phyloP scores from a whole-genome alignment of 2,797 vertebrate species.

The Mormyrops attenuatus region DNA sequence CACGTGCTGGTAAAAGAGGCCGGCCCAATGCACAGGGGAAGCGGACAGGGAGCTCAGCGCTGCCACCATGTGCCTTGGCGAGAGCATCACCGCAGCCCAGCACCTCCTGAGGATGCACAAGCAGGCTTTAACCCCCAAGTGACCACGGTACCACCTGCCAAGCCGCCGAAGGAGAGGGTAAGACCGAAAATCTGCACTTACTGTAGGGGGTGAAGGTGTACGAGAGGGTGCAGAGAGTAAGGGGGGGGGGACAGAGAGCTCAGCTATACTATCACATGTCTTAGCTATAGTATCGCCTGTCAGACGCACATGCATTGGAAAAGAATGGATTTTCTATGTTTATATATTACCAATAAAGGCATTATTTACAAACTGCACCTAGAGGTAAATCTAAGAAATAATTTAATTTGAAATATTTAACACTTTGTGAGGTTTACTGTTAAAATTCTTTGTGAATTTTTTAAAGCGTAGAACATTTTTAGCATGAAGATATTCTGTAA shows the following conservation, averaged over 20 bases:
- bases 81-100: neutral
- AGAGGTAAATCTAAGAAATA: neutral
- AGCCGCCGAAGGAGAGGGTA: neutral
- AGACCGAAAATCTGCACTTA: neutral
- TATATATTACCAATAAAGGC: neutral
- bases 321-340: neutral
- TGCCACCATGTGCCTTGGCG: neutral
- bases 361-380: neutral
- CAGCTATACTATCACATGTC: neutral
- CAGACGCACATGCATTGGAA: neutral
- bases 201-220: neutral
- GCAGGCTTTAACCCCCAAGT: neutral
- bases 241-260: neutral
- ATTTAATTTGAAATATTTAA: neutral
- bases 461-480: neutral
- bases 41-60: neutral
- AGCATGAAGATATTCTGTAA: neutral
- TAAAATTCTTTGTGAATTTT: neutral
- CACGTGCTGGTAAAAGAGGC: neutral
- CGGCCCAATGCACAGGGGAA: neutral
- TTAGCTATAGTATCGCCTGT: neutral
- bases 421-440: neutral
- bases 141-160: neutral
- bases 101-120: neutral
- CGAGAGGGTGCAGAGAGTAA: neutral